phyloP scores from a whole-genome alignment of 2,113 vertebrate genomes.

The Morone chrysops region DNA sequence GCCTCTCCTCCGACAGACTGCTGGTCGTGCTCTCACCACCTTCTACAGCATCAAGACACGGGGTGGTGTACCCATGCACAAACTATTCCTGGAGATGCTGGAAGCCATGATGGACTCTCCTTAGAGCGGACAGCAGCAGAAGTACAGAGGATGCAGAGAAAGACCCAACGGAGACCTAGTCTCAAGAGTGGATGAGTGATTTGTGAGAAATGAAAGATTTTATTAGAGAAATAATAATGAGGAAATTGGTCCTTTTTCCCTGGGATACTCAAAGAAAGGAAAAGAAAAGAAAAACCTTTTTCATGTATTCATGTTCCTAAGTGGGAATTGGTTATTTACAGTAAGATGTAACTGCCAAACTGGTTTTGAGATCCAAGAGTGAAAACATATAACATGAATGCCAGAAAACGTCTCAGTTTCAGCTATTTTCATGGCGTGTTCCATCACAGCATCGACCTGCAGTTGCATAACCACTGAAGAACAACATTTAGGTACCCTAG shows the following conservation, averaged over 20 bases:
- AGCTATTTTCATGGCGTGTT: slow-evolving; percentile 47
- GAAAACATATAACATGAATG: slow-evolving; percentile 46
- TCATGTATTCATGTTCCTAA: slow-evolving; percentile 14
- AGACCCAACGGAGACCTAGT: slow-evolving; percentile 45
- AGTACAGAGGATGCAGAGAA: background rate
- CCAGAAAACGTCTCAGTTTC: slow-evolving; percentile 44
- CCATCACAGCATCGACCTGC: slow-evolving; percentile 53
- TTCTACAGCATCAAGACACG: slow-evolving; percentile 94
- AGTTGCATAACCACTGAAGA: slow-evolving; percentile 64
- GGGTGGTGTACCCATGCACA: slow-evolving; percentile 94
- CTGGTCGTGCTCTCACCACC: slow-evolving; percentile 90
- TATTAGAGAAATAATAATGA: slow-evolving; percentile 49
- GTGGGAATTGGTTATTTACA: slow-evolving; percentile 41
- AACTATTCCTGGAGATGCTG: slow-evolving; percentile 96
- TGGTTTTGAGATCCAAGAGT: slow-evolving; percentile 45
- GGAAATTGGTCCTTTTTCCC: slow-evolving; percentile 43
- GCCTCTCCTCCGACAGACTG: slow-evolving; percentile 92
- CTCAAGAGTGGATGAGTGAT: slow-evolving; percentile 48
- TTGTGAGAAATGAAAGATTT: slow-evolving; percentile 58
- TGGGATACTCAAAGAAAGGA: slow-evolving; percentile 47
- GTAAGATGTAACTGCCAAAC: slow-evolving; percentile 63
- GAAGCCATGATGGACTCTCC: slow-evolving; percentile 97
- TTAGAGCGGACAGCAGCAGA: slow-evolving; percentile 53
- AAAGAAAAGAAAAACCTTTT: slow-evolving; percentile 29
- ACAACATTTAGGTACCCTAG: slow-evolving; percentile 42